phyloP scores from a whole-genome alignment of 2,113 vertebrate genomes.

The Plecotus auritus region DNA sequence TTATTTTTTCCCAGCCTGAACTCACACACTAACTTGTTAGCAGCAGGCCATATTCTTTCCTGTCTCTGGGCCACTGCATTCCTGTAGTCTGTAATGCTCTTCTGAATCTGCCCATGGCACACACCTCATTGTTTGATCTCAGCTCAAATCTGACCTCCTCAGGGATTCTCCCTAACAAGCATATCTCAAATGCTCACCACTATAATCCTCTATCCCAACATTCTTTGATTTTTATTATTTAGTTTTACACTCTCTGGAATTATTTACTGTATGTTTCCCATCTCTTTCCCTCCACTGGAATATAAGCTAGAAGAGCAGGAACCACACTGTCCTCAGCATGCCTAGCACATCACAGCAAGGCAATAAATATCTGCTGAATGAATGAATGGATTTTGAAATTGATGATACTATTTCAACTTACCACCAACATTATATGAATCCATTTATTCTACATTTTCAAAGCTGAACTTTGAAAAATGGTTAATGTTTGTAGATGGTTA shows the following conservation, averaged over 20 bases:
- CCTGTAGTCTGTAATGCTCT: background rate
- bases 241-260: background rate
- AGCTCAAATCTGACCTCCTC: background rate
- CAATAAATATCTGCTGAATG: background rate
- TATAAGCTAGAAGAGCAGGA: background rate
- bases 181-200: background rate
- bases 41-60: background rate
- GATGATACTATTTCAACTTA: background rate
- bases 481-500: background rate
- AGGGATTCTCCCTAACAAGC: background rate
- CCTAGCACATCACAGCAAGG: background rate
- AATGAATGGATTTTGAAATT: background rate
- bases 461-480: background rate
- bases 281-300: background rate
- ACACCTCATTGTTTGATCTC: background rate
- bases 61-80: background rate
- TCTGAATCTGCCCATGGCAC: background rate
- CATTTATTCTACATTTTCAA: background rate
- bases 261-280: background rate
- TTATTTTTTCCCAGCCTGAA: background rate
- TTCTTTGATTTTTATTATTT: background rate
- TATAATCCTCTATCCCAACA: background rate
- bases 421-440: background rate
- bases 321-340: rapidly evolving
- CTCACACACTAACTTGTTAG: background rate